Percentiles rank a stretch among this genome's conserved stretches.
Evolutionary conservation across 2,113 vertebrate genomes (phyloP).

Genomic region (Hippotragus niger): DNA sequence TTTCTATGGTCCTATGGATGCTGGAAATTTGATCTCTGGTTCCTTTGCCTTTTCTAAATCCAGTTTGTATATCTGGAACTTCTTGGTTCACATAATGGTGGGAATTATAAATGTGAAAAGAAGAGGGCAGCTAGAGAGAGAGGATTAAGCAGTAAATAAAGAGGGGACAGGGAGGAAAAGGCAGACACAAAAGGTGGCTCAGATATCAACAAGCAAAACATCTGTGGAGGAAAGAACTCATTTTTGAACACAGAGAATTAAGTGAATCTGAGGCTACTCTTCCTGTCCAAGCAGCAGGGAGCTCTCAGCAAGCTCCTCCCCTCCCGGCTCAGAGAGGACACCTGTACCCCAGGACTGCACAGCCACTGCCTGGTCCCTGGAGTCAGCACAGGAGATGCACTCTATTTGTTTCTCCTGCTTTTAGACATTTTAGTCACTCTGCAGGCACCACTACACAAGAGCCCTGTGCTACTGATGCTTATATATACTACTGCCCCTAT

Average conservation of each 20-base stretch:
- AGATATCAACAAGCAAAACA: neutral
- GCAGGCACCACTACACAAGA: neutral
- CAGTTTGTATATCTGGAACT: neutral
- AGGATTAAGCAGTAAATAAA: neutral
- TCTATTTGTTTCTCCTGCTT: too few species aligned
- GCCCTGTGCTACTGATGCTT: too few species aligned
- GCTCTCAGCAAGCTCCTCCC: neutral
- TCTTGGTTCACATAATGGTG: neutral
- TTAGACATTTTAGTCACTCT: neutral
- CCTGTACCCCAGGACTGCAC: neutral
- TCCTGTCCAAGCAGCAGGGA: neutral
- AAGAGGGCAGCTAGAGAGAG: neutral
- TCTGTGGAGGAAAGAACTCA: neutral
- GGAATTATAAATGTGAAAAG: neutral
- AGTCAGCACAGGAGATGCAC: neutral
- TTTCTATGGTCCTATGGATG: neutral
- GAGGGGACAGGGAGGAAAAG: neutral
- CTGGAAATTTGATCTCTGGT: neutral
- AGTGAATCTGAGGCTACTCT: neutral
- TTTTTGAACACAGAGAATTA: neutral
- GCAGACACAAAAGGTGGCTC: neutral
- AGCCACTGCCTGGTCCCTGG: rapidly evolving
- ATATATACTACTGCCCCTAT: rapidly evolving
- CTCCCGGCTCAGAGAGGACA: neutral
- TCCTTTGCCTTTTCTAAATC: neutral